Base-by-base conservation (phyloP, 1,140 invertebrate species). In the Hypsibius dujardini region DNA sequence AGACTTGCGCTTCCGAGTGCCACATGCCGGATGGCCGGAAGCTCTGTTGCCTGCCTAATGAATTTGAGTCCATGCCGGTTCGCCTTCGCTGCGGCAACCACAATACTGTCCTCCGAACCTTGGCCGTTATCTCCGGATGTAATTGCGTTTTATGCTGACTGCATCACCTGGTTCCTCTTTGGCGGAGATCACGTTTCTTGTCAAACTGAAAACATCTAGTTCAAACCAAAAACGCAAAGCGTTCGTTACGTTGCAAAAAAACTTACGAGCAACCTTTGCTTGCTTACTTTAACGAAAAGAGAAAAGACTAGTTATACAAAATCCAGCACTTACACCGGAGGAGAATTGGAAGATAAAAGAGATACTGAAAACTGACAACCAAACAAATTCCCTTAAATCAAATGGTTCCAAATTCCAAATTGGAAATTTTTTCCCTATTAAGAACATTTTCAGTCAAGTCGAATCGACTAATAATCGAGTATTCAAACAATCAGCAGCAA, bases 21-120 rank as follows among this genome's bases (percentile, higher is more conserved):
- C 62, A 12, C 42, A 12, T 42, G 7, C 12, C 62, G 3, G 42
- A 67, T 42, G 62, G 62, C 7, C 12, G 12, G 12, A 67, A 67
- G 42, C 42, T 67, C 12, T 67, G 62, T 67, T 67, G 62, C 45
- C 42, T 67, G 62, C 62, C 62, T 67, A 67, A 67, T 42, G 62
- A 67, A 67, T 67, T 67, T 67, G 12, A 12, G 12, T 67, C 62
- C 62, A 15, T 15, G 62, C 42, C 12, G 7, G 62, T 67, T 15
- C 62, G 42, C 12, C 62, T 67, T 45, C 12, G 42, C 7, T 67
- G 62, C 45, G 12, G 12, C 12, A 67, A 67, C 45, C 12, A 67
- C 3, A 67, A 67, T 15, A 42, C 42, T 12, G 62, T 67, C 12
- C 42, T 45, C 3, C 12, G 62, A 3, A 67, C 62, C 45, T 15